phyloP scores from a whole-genome alignment of 2,797 vertebrate species.

The Corythornis leucogaster region DNA sequence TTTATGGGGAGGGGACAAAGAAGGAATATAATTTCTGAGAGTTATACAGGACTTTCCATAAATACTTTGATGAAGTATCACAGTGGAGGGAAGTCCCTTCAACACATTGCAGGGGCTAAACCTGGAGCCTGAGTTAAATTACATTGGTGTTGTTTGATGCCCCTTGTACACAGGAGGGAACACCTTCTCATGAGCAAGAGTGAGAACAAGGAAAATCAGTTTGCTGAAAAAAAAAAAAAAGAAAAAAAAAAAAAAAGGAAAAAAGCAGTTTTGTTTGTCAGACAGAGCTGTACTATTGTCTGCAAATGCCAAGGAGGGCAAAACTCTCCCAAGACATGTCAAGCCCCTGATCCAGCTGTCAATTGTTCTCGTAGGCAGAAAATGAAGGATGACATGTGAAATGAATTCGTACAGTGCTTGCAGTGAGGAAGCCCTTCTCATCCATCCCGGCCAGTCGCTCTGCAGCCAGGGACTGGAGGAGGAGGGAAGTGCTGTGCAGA shows the following conservation, averaged over 20 bases:
- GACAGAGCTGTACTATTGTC: conserved; percentile 31
- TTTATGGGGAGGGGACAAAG: neutral
- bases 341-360: conserved; percentile 50
- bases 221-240: accelerated
- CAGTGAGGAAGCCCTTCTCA: neutral
- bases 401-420: neutral
- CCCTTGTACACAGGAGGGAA: neutral
- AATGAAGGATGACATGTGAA: conserved; percentile 37
- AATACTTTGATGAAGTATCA: neutral
- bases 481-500: neutral
- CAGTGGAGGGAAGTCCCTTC: neutral
- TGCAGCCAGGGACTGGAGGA: neutral
- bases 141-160: neutral
- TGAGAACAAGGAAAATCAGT: neutral
- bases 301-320: conserved; percentile 22
- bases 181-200: neutral
- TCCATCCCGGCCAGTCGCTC: neutral
- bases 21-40: neutral
- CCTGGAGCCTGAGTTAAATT: neutral
- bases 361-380: conserved; percentile 37
- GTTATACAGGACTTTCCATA: neutral
- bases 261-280: conserved; percentile 26
- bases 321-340: conserved; percentile 30
- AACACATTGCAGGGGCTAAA: neutral
- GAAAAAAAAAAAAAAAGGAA: neutral